A percentile compares a stretch with the other conserved stretches of the same genome.
Conservation (phyloP, 2,797 vertebrate species). For the Moxostoma hubbsi region DNA sequence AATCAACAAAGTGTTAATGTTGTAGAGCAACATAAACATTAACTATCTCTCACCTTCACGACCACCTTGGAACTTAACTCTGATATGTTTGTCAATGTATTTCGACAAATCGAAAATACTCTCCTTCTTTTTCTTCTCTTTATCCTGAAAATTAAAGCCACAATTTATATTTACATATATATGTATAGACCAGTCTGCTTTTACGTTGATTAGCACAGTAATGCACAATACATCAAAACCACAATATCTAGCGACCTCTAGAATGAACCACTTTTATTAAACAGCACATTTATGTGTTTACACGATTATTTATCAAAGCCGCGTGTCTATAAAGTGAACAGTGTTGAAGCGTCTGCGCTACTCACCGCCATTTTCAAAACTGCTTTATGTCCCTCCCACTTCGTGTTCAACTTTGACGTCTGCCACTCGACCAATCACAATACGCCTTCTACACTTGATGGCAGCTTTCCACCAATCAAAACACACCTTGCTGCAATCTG, state of each 20-base stretch:
- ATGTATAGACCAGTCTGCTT: not conserved
- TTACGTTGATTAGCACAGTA: not conserved
- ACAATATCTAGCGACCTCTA: not conserved
- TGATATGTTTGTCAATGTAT: conserved; percentile 97
- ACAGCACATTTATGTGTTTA: too few relatives aligned
- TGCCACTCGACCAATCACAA: conserved; percentile 49
- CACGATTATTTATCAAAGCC: not conserved
- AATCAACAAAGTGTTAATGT: too few relatives aligned
- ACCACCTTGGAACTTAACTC: conserved; percentile 97
- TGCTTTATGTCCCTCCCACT: conserved; percentile 27
- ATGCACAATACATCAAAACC: not conserved
- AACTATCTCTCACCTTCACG: conserved; percentile 84
- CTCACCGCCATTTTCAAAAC: conserved; percentile 64
- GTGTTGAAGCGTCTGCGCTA: not conserved
- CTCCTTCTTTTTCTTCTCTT: conserved; percentile 99
- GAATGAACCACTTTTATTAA: too few relatives aligned
- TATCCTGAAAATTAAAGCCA: conserved; percentile 80
- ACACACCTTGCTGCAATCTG: not conserved
- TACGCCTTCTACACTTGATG: not conserved
- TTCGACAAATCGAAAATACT: conserved; percentile 97
- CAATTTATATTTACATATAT: not conserved
- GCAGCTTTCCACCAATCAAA: conserved; percentile 49
- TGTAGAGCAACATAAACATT: too few relatives aligned
- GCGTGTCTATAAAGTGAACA: not conserved
- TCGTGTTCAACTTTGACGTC: conserved; percentile 43